phyloP scores from a whole-genome alignment of 2,797 vertebrate species.

The Glossophaga mutica region DNA sequence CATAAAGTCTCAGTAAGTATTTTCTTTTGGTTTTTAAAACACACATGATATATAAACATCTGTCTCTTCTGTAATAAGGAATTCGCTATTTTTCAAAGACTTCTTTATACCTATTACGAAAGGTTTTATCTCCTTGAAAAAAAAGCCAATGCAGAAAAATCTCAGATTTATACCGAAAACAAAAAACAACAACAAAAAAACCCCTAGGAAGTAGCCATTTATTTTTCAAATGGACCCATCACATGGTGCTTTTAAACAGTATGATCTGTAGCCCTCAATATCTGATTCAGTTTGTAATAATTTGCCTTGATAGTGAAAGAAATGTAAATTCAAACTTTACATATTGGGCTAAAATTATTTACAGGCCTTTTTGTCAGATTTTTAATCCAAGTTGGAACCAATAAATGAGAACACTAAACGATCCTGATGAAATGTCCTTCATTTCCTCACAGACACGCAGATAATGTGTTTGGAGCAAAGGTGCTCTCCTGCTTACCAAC shows the following conservation, averaged over 20 bases:
- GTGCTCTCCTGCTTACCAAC: background rate
- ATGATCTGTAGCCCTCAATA: background rate
- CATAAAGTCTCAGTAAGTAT: background rate
- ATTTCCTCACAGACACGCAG: background rate
- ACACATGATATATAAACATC: background rate
- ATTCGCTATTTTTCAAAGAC: constrained; percentile 15
- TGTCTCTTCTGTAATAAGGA: constrained; percentile 28
- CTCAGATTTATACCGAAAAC: background rate
- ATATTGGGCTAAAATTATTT: background rate
- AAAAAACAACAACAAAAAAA: too few relatives aligned
- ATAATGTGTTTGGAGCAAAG: background rate
- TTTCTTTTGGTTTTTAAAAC: constrained; percentile 9
- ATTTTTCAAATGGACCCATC: background rate
- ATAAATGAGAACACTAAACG: background rate
- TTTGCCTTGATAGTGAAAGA: background rate
- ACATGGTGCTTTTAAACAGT: background rate
- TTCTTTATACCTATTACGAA: background rate
- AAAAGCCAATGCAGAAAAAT: background rate
- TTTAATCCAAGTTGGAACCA: background rate
- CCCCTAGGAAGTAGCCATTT: background rate
- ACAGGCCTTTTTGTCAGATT: background rate
- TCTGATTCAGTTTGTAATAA: background rate
- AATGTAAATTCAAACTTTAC: background rate
- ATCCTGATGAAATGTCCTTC: background rate
- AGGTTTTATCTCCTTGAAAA: background rate